These are phyloP conservation scores for Nothoprocta pentlandii DNA, from an alignment of 2,113 vertebrate genomes.

Conservation along the genomic window DNA sequence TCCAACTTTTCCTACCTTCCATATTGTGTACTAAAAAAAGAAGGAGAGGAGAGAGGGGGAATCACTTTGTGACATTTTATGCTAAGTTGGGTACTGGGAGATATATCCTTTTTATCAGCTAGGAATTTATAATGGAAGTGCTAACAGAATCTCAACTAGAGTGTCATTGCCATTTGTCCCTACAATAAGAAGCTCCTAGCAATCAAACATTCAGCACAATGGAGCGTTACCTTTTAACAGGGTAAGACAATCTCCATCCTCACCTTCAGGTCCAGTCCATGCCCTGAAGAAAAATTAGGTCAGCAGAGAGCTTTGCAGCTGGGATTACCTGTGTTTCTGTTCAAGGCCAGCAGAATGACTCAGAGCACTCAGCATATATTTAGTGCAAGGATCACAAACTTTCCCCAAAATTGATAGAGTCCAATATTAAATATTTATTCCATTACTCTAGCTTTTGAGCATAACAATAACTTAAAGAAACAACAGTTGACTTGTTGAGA, in stretches of 20 bases:
- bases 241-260: background rate
- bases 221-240: background rate
- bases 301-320: background rate
- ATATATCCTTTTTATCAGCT: background rate
- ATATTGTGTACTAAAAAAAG: background rate
- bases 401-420: background rate
- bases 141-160: background rate
- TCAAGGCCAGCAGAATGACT: background rate
- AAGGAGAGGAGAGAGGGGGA: rapidly evolving
- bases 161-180: background rate
- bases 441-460: rapidly evolving
- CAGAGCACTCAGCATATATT: background rate
- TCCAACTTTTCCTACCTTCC: background rate
- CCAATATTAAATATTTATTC: background rate
- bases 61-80: background rate
- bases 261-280: background rate
- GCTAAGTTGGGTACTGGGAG: background rate
- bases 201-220: background rate
- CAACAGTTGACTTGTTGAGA: background rate
- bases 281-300: background rate
- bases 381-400: background rate
- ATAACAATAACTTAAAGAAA: background rate
- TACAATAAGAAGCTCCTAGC: conserved; percentile 16
- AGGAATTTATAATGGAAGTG: background rate
- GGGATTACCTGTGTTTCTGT: background rate